Evolutionary conservation across 2,797 vertebrate genomes (phyloP), one percentile per base, ranked within the genome.

Genomic region (Hipposideros larvatus): DNA sequence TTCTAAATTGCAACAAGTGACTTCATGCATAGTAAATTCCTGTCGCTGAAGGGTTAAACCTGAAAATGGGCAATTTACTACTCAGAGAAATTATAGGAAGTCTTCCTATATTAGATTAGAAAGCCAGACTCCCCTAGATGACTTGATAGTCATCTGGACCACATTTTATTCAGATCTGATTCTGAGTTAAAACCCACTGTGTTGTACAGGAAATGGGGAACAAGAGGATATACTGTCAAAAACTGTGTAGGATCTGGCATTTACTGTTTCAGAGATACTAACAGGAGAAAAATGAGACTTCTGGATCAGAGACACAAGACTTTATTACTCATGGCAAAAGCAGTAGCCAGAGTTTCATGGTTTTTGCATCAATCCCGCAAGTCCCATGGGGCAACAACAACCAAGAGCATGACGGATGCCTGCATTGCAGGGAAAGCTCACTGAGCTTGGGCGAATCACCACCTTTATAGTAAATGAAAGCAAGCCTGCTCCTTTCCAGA

Each of bases 141-240:
- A 46, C 4, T 31, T 63, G 22, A 70, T 70, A 88, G 70, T 37
- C 43, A 59, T 83, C 63, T 46, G 13, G 68, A n/a, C 70, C 28
- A 24, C 28, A 82, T 59, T 53, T 75, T 24, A 88, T 55, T 85
- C 48, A 21, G 26, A 70, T 77, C 48, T 77, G 73, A 65, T 86
- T 90, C 55, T 59, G 31, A 88, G 75, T 37, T 31, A 79, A 87
- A 95, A 87, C 66, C 26, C 77, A 78, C 57, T 80, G 1, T 92
- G 21, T 31, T 92, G 1, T 73, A 79, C n/a, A n/a, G 37, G 90
- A 7, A 1, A 73, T 37, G 19, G 10, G 46, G 22, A 88, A 53
- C 2, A 73, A 86, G 5, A 88, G 19, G 9, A 24, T 22, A 59
- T 24, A 31, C 61, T 70, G 14, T 82, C 51, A 88, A 63, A 83